Conservation (phyloP, 1,140 invertebrate genomes). For the Tetramorium alpestre region DNA sequence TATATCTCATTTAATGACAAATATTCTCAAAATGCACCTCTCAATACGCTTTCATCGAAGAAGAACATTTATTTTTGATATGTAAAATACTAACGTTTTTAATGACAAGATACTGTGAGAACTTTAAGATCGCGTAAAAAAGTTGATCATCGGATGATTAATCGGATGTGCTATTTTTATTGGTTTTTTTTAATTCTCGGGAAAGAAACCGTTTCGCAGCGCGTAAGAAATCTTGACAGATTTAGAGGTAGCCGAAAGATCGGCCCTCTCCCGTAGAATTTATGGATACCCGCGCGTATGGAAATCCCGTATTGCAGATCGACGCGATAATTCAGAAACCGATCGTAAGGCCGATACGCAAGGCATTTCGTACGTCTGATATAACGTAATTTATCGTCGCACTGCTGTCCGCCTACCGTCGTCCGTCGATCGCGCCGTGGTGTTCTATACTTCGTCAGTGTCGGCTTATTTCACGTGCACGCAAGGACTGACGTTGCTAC, state of each 20-base stretch:
- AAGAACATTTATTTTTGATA: not conserved
- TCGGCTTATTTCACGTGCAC: conserved; percentile 51
- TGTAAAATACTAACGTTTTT: not conserved
- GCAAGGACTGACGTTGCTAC: conserved; percentile 55
- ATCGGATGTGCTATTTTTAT: conserved; percentile 2
- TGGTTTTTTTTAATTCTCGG: conserved; percentile 1
- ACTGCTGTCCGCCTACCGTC: conserved; percentile 22
- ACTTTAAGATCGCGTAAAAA: not conserved
- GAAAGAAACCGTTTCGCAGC: conserved; percentile 28
- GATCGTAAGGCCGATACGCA: conserved; percentile 47
- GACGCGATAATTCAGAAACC: conserved; percentile 46
- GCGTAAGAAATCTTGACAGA: conserved; percentile 37
- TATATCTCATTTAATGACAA: not conserved
- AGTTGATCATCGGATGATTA: not conserved
- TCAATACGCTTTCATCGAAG: not conserved
- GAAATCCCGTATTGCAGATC: conserved; percentile 56
- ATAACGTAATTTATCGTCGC: conserved; percentile 56
- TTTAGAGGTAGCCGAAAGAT: conserved; percentile 55
- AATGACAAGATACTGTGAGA: not conserved
- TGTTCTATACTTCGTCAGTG: conserved; percentile 44
- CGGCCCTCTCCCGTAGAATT: conserved; percentile 28
- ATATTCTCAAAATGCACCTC: not conserved
- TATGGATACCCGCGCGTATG: conserved; percentile 45
- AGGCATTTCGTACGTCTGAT: conserved; percentile 48
- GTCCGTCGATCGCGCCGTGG: conserved; percentile 6